Evolutionary conservation across 37 sponge, comb jelly and placozoan species (phyloP).

Genomic region (Theonella swinhoei): DNA sequence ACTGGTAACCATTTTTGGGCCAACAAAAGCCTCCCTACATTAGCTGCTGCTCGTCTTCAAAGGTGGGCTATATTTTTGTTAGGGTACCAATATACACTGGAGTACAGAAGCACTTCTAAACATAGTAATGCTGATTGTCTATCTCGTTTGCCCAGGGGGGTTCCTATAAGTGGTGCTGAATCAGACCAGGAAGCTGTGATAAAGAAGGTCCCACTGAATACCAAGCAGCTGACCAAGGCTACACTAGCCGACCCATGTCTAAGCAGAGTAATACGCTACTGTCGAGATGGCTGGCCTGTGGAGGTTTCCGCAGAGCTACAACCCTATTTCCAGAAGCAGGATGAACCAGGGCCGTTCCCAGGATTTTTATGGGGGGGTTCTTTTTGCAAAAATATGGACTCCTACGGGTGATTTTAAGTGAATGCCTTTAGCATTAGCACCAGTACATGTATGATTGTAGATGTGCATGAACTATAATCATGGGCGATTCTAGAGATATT

Average conservation of each 20-base stretch:
- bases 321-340: conserved; percentile 10
- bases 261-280: conserved; percentile 1
- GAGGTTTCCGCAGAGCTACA: conserved; percentile 3
- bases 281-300: conserved; percentile 16
- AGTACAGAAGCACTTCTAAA: neutral
- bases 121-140: conserved; percentile 4
- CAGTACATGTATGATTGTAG: too few relatives aligned
- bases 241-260: conserved; percentile 16
- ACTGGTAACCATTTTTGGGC: too few relatives aligned
- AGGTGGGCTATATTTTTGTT: too few relatives aligned
- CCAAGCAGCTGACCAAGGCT: neutral
- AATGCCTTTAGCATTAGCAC: too few relatives aligned
- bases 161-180: neutral
- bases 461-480: too few relatives aligned
- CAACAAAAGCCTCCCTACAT: too few relatives aligned
- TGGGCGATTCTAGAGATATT: too few relatives aligned
- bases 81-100: neutral
- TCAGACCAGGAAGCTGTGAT: neutral
- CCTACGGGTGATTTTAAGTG: too few relatives aligned
- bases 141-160: neutral
- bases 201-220: conserved; percentile 4
- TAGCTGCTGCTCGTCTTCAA: too few relatives aligned
- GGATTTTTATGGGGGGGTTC: too few relatives aligned
- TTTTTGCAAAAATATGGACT: too few relatives aligned
- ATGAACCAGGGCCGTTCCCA: conserved; percentile 25